These are phyloP conservation scores for Ferrisia virgata DNA, from an alignment of 2,888 invertebrate genomes.

Conservation along the genomic window DNA sequence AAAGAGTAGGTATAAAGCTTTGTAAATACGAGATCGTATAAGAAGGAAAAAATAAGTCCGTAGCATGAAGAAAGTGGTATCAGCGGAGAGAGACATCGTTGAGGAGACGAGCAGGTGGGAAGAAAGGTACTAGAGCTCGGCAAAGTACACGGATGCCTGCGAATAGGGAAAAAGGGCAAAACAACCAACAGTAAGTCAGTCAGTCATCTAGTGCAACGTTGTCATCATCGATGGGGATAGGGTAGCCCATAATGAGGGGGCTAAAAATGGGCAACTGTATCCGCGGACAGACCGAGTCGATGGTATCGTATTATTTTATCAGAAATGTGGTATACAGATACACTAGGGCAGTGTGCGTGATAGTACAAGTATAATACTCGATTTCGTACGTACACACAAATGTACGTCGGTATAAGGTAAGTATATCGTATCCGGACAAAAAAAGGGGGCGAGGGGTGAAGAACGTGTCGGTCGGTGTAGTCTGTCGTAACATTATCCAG, in stretches of 20 bases:
- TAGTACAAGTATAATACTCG: too few species aligned
- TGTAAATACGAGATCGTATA: neutral
- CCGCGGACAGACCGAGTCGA: slow-evolving; percentile 9
- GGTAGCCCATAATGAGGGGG: neutral
- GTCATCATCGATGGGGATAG: neutral
- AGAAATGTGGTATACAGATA: neutral
- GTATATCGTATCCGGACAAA: too few species aligned
- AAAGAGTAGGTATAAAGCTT: neutral
- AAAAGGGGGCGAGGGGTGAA: neutral
- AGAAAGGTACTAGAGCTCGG: neutral
- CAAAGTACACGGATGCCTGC: too few species aligned
- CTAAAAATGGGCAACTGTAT: slow-evolving; percentile 3
- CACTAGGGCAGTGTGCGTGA: too few species aligned
- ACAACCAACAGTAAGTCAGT: neutral
- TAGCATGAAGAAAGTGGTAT: too few species aligned
- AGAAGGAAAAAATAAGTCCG: neutral
- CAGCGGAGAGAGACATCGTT: too few species aligned
- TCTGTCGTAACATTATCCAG: neutral
- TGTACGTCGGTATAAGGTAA: neutral
- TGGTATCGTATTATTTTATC: slow-evolving; percentile 25
- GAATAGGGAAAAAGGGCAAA: neutral
- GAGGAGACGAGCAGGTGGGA: neutral
- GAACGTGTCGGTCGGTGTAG: too few species aligned
- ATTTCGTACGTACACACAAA: too few species aligned
- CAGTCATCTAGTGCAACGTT: neutral